Percentiles rank a stretch among this genome's conserved stretches.
Conservation (phyloP, 2,888 invertebrate species). For the Trissolcus japonicus region DNA sequence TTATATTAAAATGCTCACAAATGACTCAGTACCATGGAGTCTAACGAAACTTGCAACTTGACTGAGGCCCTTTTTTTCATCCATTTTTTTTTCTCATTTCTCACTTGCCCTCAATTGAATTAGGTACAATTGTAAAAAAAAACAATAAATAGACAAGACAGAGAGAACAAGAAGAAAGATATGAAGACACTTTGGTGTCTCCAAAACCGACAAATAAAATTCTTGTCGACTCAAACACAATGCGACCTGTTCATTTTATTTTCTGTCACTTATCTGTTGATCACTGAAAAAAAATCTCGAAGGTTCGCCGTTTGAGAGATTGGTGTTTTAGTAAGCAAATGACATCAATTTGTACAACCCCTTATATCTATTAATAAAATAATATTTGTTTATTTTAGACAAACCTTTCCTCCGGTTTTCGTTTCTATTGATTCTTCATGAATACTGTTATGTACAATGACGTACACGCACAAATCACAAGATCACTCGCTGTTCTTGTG, state of each 20-base stretch:
- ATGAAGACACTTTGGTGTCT: too few species aligned
- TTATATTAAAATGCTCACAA: conserved; percentile 53
- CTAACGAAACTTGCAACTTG: conserved; percentile 55
- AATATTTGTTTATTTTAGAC: conserved; percentile 20
- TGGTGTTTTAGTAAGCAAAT: conserved; percentile 9
- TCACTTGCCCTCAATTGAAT: conserved; percentile 2
- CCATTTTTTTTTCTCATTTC: conserved; percentile 21
- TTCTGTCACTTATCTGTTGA: not conserved
- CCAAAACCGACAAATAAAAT: too few species aligned
- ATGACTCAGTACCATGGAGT: conserved; percentile 45
- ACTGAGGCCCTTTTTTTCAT: conserved; percentile 51
- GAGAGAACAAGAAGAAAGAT: not conserved
- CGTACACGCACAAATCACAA: conserved; percentile 32
- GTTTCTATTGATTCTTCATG: conserved; percentile 1
- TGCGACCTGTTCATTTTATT: not conserved
- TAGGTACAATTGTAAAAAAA: not conserved
- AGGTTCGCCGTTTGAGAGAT: not conserved
- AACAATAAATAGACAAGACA: not conserved
- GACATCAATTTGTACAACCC: conserved; percentile 20
- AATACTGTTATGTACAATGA: conserved; percentile 27
- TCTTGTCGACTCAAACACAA: too few species aligned
- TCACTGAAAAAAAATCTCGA: not conserved
- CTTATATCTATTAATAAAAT: conserved; percentile 12
- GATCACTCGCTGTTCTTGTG: conserved; percentile 10
- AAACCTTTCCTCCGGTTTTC: not conserved